Base-by-base conservation (phyloP, 2,888 invertebrate species). In the Brassicogethes aeneus region DNA sequence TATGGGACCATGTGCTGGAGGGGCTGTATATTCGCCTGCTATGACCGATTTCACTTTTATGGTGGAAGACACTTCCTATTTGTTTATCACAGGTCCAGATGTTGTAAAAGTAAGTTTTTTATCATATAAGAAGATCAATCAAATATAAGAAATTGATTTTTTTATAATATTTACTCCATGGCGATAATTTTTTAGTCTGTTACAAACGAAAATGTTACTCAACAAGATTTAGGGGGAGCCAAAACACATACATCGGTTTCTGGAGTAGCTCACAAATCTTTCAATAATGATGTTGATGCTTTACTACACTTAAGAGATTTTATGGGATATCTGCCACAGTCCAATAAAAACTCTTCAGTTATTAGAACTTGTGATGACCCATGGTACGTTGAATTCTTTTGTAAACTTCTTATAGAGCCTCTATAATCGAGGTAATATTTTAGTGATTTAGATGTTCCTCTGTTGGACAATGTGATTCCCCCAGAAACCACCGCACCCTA, bases 1-100 rank as follows among this genome's bases (percentile, higher is more conserved):
- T 51, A 80, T 81, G 80, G 80, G 80, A 5, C 79, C 80, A 2
- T 81, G 79, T 66, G 80, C 80, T 40, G 80, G 79, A 46, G 80
- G 81, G 15, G 80, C 80, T 41, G 80, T 80, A 2, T 81, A 81
- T 60, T 80, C 79, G 1, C 80, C 80, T 15, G 80, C 80, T 12
- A 62, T 81, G 17, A 81, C 80, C 13, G 81, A 81, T 61, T 80
- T 80, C 56, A 78, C 76, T 1, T 80, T 81, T 61, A 82, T 81
- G 80, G 79, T 81, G 15, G 73, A 76, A 61, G 71, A 80, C 55
- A 76, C 78, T 14, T 79, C 78, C 1, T 80, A 79, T 59, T 64
- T 81, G 36, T 82, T 81, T 59, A 79, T 81, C 51, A 81, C 81
- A 34, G 81, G 81, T 8, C 80, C 80, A 14, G 79, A 81, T 58